Conservation (phyloP, 2,888 invertebrate species). For the Agonopterix arenella region DNA sequence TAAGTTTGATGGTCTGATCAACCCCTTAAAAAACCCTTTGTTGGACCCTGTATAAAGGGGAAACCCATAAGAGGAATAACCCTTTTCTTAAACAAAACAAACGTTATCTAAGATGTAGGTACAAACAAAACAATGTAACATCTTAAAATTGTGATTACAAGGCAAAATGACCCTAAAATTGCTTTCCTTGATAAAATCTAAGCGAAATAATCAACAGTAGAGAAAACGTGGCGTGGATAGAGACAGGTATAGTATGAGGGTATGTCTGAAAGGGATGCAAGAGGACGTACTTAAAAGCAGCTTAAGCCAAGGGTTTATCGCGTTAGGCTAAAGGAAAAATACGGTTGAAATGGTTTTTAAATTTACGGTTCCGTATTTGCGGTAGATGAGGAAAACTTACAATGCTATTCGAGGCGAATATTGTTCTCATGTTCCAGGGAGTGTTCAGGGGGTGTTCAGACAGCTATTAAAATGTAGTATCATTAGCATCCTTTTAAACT, state of each 20-base stretch:
- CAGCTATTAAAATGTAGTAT: too few relatives aligned
- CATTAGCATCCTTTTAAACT: too few relatives aligned
- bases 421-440: too few relatives aligned
- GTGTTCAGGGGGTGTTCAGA: too few relatives aligned
- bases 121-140: not conserved
- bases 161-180: conserved; percentile 11
- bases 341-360: conserved; percentile 4
- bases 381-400: too few relatives aligned
- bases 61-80: too few relatives aligned
- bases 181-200: conserved; percentile 11
- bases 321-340: conserved; percentile 23
- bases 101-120: too few relatives aligned
- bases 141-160: conserved; percentile 5
- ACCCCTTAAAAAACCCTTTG: too few relatives aligned
- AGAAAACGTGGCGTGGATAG: conserved; percentile 6
- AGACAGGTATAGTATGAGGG: not conserved
- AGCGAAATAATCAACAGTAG: conserved; percentile 17
- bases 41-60: too few relatives aligned
- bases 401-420: too few relatives aligned
- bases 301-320: conserved; percentile 27
- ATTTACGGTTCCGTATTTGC: conserved; percentile 11
- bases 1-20: too few relatives aligned
- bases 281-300: conserved; percentile 19
- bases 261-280: conserved; percentile 1
- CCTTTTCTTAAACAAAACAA: too few relatives aligned